A percentile compares a stretch with the other conserved stretches of the same genome.
These are phyloP conservation scores for Globicephala melas DNA, from an alignment of 2,113 vertebrate species.

Conservation along the genomic window DNA sequence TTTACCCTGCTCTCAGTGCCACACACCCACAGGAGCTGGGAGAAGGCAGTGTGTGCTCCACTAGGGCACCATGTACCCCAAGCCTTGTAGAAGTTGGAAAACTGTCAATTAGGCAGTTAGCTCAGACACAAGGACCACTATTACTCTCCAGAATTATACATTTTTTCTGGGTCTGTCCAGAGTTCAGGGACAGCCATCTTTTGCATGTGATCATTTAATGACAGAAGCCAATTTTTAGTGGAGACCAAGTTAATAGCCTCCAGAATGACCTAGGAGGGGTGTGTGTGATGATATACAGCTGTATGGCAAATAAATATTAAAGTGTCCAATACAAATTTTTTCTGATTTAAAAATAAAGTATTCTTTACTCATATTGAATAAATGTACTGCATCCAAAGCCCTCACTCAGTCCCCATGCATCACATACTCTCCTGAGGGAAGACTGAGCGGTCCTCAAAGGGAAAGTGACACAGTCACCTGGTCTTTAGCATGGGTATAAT, in stretches of 20 bases:
- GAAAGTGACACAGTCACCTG: not conserved
- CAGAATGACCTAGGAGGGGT: not conserved
- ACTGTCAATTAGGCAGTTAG: not conserved
- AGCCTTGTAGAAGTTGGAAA: not conserved
- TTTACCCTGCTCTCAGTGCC: not conserved
- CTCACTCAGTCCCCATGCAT: not conserved
- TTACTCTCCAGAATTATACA: not conserved
- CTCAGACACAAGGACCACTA: not conserved
- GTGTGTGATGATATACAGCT: not conserved
- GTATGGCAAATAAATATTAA: not conserved
- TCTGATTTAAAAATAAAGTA: not conserved
- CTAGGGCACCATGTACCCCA: not conserved
- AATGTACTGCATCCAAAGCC: not conserved
- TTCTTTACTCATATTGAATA: not conserved
- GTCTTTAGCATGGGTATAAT: not conserved
- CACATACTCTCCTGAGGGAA: not conserved
- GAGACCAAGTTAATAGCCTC: not conserved
- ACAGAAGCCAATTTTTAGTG: not conserved
- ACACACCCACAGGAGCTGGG: not conserved
- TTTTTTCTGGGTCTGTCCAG: not conserved
- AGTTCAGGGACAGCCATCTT: not conserved
- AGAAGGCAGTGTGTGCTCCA: not conserved
- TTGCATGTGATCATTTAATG: not conserved
- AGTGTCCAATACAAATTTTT: not conserved
- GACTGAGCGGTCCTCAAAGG: not conserved